phyloP scores from a whole-genome alignment of 2,888 invertebrate genomes.

The Andrena flavipes region DNA sequence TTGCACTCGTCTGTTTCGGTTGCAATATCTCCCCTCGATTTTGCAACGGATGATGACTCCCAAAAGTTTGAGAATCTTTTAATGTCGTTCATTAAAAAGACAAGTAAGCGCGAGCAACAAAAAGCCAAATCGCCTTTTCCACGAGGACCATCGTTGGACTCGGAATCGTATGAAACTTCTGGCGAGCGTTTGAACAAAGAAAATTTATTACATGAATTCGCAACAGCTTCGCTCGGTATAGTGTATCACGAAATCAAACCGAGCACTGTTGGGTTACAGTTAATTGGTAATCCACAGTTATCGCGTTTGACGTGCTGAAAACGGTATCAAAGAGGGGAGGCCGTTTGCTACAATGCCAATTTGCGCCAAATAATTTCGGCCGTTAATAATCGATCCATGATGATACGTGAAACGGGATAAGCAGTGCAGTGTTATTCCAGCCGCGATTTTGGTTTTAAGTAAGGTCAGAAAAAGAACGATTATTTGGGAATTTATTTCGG shows the following conservation, averaged over 20 bases:
- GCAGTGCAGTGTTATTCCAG: too few relatives aligned
- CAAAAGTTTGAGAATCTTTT: background rate
- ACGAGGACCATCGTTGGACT: conserved; percentile 72
- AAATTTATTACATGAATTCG: conserved; percentile 18
- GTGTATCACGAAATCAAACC: conserved; percentile 29
- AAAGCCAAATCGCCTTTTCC: background rate
- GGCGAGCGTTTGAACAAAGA: conserved; percentile 50
- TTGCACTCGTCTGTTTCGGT: background rate
- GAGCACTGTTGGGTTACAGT: conserved; percentile 37
- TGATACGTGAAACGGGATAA: background rate
- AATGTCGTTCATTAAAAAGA: background rate
- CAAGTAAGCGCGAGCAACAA: too few relatives aligned
- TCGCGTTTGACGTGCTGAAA: conserved; percentile 36
- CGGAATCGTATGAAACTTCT: conserved; percentile 76
- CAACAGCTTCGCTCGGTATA: background rate
- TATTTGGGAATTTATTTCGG: too few relatives aligned
- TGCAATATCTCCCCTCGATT: background rate
- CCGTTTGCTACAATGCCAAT: background rate
- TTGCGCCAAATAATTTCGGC: conserved; percentile 5
- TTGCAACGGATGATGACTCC: background rate
- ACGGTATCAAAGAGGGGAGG: conserved; percentile 23
- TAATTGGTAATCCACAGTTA: conserved; percentile 47
- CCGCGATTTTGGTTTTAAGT: background rate
- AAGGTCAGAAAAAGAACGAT: too few relatives aligned
- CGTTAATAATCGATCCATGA: background rate